A percentile compares a stretch with the other conserved stretches of the same genome.
Conservation (phyloP, 2,113 vertebrate species). For the Oceanites oceanicus region DNA sequence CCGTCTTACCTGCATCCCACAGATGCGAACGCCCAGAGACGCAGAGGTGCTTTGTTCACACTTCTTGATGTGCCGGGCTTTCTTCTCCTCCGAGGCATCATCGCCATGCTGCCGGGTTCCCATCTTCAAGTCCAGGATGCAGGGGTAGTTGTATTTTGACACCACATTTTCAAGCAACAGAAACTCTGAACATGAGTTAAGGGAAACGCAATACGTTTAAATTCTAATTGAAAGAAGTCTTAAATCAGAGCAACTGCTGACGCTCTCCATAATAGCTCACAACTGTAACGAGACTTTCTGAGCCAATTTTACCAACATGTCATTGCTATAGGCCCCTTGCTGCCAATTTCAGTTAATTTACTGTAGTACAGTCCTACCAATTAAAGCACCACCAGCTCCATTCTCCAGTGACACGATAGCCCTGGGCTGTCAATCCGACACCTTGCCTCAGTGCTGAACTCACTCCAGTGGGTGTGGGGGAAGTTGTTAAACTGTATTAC, state of each 20-base stretch:
- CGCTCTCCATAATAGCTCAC: background rate
- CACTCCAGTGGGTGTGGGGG: background rate
- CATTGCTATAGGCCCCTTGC: conserved; percentile 34
- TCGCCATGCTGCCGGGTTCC: conserved; percentile 80
- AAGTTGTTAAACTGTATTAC: conserved; percentile 5
- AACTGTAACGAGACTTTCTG: conserved; percentile 39
- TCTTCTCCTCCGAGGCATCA: conserved; percentile 78
- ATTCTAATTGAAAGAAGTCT: conserved; percentile 2
- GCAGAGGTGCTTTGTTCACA: conserved; percentile 80
- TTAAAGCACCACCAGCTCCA: conserved; percentile 38
- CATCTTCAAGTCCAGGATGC: conserved; percentile 83
- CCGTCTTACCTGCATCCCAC: conserved; percentile 76
- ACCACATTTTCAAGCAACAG: conserved; percentile 79
- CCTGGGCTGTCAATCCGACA: conserved; percentile 28
- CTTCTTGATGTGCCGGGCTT: conserved; percentile 76
- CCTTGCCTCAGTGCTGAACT: background rate
- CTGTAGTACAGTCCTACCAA: conserved; percentile 28
- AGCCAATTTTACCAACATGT: background rate
- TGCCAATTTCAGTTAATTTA: conserved; percentile 54
- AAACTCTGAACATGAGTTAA: conserved; percentile 67
- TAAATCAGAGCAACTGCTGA: conserved; percentile 49
- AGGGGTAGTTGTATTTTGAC: conserved; percentile 74
- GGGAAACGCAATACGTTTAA: conserved; percentile 1
- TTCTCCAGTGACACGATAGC: conserved; percentile 2
- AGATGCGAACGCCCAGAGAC: conserved; percentile 72